phyloP scores from a whole-genome alignment of 2,113 vertebrate species.

The Amblyornis subalaris region DNA sequence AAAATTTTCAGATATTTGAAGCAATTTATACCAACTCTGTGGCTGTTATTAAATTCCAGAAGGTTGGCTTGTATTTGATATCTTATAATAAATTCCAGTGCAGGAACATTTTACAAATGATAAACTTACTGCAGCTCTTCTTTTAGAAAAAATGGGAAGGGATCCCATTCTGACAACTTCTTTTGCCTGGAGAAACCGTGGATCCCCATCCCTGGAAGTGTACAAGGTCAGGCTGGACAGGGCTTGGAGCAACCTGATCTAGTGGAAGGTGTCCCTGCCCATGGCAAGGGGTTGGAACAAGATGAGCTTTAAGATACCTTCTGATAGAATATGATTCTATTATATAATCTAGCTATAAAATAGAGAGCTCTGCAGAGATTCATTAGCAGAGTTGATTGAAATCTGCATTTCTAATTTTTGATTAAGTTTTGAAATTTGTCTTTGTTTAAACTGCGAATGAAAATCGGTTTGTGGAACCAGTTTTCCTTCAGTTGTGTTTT shows the following conservation, averaged over 20 bases:
- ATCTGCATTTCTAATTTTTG: background rate
- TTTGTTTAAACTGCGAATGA: background rate
- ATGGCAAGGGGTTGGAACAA: background rate
- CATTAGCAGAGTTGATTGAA: background rate
- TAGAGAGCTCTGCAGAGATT: background rate
- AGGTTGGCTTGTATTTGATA: background rate
- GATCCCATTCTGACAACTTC: background rate
- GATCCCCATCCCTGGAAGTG: background rate
- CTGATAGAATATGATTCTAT: background rate
- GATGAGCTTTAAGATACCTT: background rate
- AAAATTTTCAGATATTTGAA: background rate
- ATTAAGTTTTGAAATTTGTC: background rate
- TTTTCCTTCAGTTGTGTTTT: background rate
- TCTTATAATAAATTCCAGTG: background rate
- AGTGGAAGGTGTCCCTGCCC: background rate
- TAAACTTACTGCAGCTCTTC: background rate
- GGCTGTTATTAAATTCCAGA: background rate
- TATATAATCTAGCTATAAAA: background rate
- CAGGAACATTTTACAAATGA: background rate
- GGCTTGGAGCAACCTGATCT: rapidly evolving
- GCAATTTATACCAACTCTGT: background rate
- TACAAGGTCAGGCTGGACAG: rapidly evolving
- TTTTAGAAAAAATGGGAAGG: background rate
- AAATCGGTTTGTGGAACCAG: background rate
- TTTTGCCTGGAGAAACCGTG: background rate